These are phyloP conservation scores for Catocala fraxini DNA, from an alignment of 2,888 invertebrate genomes.

Conservation along the genomic window DNA sequence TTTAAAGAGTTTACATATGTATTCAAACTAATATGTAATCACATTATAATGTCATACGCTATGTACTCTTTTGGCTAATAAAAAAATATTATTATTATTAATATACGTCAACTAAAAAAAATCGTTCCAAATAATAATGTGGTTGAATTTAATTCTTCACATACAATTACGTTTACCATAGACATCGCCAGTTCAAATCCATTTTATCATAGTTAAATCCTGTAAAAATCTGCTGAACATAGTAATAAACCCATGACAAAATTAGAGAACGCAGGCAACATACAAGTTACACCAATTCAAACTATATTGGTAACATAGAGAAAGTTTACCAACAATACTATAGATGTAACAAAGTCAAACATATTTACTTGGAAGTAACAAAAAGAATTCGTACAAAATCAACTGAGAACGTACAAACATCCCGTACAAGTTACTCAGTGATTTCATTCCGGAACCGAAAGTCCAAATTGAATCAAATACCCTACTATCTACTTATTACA, in stretches of 20 bases:
- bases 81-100: too few species aligned
- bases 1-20: too few species aligned
- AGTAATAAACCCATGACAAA: background rate
- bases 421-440: conserved; percentile 47
- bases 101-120: too few species aligned
- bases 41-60: too few species aligned
- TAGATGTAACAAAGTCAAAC: conserved; percentile 37
- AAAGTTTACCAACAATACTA: conserved; percentile 30
- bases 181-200: too few species aligned
- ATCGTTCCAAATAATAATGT: too few species aligned
- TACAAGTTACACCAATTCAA: background rate
- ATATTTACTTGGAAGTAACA: conserved; percentile 34
- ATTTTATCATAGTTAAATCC: too few species aligned
- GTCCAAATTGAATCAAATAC: conserved; percentile 76
- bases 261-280: background rate
- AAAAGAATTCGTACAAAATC: conserved; percentile 44
- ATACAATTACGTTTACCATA: too few species aligned
- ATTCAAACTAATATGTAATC: too few species aligned
- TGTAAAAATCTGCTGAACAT: too few species aligned
- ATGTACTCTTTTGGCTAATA: too few species aligned
- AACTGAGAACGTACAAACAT: conserved; percentile 42
- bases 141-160: too few species aligned
- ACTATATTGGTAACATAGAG: conserved; percentile 25
- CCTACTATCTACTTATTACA: conserved; percentile 66
- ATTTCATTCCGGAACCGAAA: conserved; percentile 54